Percentiles rank a stretch among this genome's conserved stretches.
phyloP scores from a whole-genome alignment of 2,797 vertebrate genomes.

The Clamator glandarius region DNA sequence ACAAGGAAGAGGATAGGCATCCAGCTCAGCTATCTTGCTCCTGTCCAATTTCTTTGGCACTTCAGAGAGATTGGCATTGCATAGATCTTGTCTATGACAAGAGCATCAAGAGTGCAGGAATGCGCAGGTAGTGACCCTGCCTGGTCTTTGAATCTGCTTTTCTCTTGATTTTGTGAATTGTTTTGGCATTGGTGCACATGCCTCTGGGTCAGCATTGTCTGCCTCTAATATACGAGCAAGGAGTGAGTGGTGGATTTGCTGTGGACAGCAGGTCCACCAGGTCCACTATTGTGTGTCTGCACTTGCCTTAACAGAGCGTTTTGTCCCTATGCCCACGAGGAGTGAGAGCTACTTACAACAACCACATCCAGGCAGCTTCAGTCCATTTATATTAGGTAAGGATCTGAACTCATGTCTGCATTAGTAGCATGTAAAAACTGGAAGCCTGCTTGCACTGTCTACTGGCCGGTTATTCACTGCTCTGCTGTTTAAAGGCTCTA shows the following conservation, averaged over 20 bases:
- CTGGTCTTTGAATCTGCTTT: background rate
- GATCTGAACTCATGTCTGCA: background rate
- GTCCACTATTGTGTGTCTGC: background rate
- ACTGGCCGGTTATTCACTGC: background rate
- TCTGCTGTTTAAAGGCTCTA: background rate
- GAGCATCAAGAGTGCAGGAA: background rate
- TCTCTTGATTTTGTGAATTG: background rate
- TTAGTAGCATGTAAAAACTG: background rate
- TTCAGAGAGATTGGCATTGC: background rate
- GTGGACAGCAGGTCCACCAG: background rate
- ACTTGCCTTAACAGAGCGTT: background rate
- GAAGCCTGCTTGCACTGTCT: background rate
- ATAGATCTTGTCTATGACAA: background rate
- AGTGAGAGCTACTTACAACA: background rate
- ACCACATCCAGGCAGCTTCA: background rate
- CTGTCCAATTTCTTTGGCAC: background rate
- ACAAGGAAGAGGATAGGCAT: background rate
- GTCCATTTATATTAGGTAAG: background rate
- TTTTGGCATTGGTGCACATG: background rate
- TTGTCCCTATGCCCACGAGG: background rate
- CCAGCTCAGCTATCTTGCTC: background rate
- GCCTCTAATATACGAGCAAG: background rate
- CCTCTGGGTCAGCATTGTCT: background rate
- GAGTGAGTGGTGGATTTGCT: background rate
- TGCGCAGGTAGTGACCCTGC: background rate